phyloP scores from a whole-genome alignment of 2,888 invertebrate genomes.

The Eupithecia tripunctaria region DNA sequence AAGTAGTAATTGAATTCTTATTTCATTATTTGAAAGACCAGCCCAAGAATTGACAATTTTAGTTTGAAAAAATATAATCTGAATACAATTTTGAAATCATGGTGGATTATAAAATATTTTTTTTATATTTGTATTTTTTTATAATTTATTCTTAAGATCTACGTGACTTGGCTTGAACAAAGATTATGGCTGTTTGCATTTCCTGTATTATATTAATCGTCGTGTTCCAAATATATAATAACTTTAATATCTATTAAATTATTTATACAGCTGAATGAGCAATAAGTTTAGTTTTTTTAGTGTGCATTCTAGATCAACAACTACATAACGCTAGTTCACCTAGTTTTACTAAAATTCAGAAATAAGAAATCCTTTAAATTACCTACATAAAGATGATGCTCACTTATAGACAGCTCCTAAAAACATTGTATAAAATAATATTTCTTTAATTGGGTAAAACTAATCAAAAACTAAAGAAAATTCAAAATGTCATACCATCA shows the following conservation, averaged over 20 bases:
- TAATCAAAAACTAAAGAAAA: conserved; percentile 7
- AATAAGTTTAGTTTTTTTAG: conserved; percentile 39
- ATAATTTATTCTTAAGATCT: conserved; percentile 31
- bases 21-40: conserved; percentile 68
- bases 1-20: conserved; percentile 74
- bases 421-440: not conserved
- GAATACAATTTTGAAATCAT: conserved; percentile 41
- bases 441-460: not conserved
- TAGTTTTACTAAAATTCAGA: not conserved
- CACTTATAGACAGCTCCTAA: not conserved
- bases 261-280: conserved; percentile 31
- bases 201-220: conserved; percentile 28
- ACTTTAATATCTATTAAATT: conserved; percentile 26
- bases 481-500: not conserved
- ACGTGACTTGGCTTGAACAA: conserved; percentile 30
- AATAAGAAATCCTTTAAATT: not conserved
- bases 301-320: conserved; percentile 28
- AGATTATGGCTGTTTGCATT: conserved; percentile 30
- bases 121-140: conserved; percentile 11
- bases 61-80: conserved; percentile 45
- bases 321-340: conserved; percentile 8
- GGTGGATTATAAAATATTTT: conserved; percentile 2
- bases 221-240: conserved; percentile 25
- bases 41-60: conserved; percentile 76
- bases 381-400: conserved; percentile 2